Evolutionary conservation across 2,797 vertebrate genomes (phyloP).

Genomic region (Gallinago solitaria): DNA sequence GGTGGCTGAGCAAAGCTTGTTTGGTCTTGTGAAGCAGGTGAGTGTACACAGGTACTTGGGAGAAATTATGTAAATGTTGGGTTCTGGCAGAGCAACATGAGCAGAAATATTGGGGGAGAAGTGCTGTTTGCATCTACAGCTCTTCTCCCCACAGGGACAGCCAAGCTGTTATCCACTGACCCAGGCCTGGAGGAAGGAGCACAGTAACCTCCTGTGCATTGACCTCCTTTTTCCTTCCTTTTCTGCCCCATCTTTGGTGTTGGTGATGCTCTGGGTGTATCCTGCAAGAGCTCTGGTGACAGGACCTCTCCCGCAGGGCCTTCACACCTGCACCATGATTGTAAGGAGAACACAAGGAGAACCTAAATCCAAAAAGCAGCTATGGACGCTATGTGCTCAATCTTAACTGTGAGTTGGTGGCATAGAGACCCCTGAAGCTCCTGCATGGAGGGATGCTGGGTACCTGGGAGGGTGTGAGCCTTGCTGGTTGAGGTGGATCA

Average conservation of each 20-base stretch:
- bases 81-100: not conserved
- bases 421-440: not conserved
- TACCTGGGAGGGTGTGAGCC: not conserved
- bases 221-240: not conserved
- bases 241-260: not conserved
- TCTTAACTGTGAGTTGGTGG: not conserved
- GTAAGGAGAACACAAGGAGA: not conserved
- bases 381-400: not conserved
- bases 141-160: not conserved
- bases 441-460: not conserved
- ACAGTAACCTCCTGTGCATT: not conserved
- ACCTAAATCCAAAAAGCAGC: not conserved
- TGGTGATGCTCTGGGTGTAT: not conserved
- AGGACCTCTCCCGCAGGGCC: not conserved
- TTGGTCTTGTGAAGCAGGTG: not conserved
- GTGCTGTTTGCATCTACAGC: not conserved
- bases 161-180: not conserved
- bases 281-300: not conserved
- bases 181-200: not conserved
- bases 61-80: not conserved
- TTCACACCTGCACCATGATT: not conserved
- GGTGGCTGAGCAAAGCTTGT: not conserved
- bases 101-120: not conserved
- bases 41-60: not conserved
- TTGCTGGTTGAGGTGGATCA: not conserved